Conservation (phyloP, 2,797 vertebrate species). For the Paguma larvata region DNA sequence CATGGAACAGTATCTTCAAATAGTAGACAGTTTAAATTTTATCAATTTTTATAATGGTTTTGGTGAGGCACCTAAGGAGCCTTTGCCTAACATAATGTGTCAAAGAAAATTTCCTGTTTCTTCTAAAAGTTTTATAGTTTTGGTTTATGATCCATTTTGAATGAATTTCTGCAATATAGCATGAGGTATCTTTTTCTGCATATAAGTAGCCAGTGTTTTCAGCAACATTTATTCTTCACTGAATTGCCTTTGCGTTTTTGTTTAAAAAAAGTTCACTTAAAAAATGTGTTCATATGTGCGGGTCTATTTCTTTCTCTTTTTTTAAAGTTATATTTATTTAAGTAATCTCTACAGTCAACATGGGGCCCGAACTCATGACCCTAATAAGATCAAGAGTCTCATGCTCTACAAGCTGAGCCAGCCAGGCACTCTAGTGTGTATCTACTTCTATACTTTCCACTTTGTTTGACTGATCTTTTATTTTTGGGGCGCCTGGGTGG, state of each 20-base stretch:
- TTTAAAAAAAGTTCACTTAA: too few relatives aligned
- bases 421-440: too few relatives aligned
- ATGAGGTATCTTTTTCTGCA: background rate
- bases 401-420: too few relatives aligned
- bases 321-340: too few relatives aligned
- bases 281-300: background rate
- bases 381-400: too few relatives aligned
- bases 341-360: too few relatives aligned
- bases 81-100: background rate
- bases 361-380: too few relatives aligned
- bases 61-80: background rate
- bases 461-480: background rate
- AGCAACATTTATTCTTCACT: background rate
- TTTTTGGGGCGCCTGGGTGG: too few relatives aligned
- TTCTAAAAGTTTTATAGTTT: background rate
- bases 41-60: background rate
- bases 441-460: background rate
- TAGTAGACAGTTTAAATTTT: background rate
- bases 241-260: background rate
- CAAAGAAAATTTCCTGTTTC: background rate
- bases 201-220: background rate
- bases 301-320: background rate
- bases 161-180: background rate
- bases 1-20: background rate
- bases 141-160: background rate